Evolutionary conservation across 2,113 vertebrate species (phyloP).

Genomic region (Calyptommatus sinebrachiatus): DNA sequence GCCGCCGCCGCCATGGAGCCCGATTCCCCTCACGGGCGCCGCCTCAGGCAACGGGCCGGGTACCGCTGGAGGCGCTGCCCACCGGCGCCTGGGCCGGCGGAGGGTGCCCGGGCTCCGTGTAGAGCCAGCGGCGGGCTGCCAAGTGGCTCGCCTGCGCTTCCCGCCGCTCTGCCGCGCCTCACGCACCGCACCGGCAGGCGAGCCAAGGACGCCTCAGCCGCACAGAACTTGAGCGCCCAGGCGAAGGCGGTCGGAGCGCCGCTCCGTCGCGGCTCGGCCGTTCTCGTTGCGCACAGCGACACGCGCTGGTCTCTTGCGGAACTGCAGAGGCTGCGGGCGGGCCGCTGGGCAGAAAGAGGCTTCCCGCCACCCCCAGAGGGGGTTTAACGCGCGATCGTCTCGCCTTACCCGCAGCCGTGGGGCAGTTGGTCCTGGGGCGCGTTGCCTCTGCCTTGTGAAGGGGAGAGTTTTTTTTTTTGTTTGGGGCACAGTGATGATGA

Average conservation of each 20-base stretch:
- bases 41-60: too few relatives aligned
- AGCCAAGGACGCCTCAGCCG: too few relatives aligned
- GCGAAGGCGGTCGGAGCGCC: fast-evolving
- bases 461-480: too few relatives aligned
- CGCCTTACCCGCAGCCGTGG: too few relatives aligned
- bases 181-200: too few relatives aligned
- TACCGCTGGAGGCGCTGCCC: neutral
- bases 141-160: fast-evolving
- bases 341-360: neutral
- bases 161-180: neutral
- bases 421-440: too few relatives aligned
- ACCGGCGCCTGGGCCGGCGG: neutral
- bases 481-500: too few relatives aligned
- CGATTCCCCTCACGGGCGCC: neutral
- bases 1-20: neutral
- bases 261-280: neutral
- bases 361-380: neutral
- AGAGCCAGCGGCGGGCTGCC: too few relatives aligned
- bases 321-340: neutral
- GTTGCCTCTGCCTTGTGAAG: too few relatives aligned
- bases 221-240: too few relatives aligned
- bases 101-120: too few relatives aligned
- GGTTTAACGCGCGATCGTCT: neutral
- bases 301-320: conserved; percentile 7
- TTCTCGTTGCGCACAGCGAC: conserved; percentile 33